phyloP scores from a whole-genome alignment of 1,140 invertebrate species.

The Thalassaphorura encarpata region DNA sequence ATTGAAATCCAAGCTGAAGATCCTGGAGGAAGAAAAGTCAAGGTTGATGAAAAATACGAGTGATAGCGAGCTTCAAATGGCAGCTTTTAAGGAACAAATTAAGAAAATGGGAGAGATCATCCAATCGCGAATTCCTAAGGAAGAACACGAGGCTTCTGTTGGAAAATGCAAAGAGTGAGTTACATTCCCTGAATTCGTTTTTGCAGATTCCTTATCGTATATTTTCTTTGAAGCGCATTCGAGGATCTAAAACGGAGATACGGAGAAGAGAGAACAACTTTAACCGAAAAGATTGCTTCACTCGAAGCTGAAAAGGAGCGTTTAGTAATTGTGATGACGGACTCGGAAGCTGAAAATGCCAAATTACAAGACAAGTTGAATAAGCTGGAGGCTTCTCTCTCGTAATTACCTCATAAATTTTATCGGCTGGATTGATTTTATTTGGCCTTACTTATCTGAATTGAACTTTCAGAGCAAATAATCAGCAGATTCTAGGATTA shows the following conservation, averaged over 20 bases:
- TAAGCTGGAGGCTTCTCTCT: slow-evolving; percentile 40
- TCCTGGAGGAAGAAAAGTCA: slow-evolving; percentile 48
- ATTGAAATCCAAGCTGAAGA: slow-evolving; percentile 38
- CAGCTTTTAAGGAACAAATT: slow-evolving; percentile 41
- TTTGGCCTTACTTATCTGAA: too few relatives aligned
- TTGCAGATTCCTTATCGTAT: too few relatives aligned
- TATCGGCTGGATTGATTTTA: too few relatives aligned
- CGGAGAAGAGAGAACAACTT: slow-evolving; percentile 44
- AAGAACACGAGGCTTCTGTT: slow-evolving; percentile 46
- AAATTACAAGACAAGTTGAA: slow-evolving; percentile 40
- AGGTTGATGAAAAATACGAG: slow-evolving; percentile 46
- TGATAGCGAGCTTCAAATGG: slow-evolving; percentile 45
- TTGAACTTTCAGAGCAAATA: slow-evolving; percentile 10
- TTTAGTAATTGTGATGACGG: slow-evolving; percentile 39
- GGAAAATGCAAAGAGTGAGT: slow-evolving; percentile 49
- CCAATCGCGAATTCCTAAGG: slow-evolving; percentile 44
- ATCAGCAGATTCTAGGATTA: slow-evolving; percentile 38
- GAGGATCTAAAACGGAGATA: slow-evolving; percentile 53
- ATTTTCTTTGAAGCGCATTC: slow-evolving; percentile 40
- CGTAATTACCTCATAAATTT: too few relatives aligned
- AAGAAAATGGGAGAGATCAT: slow-evolving; percentile 45
- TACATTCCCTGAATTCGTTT: not conserved
- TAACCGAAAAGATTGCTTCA: slow-evolving; percentile 38
- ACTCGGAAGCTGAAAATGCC: slow-evolving; percentile 40
- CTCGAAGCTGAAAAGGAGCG: slow-evolving; percentile 39